Evolutionary conservation across 2,797 vertebrate species (phyloP), one percentile per base, ranked within the genome.

Genomic region (Lacerta bilineata): DNA sequence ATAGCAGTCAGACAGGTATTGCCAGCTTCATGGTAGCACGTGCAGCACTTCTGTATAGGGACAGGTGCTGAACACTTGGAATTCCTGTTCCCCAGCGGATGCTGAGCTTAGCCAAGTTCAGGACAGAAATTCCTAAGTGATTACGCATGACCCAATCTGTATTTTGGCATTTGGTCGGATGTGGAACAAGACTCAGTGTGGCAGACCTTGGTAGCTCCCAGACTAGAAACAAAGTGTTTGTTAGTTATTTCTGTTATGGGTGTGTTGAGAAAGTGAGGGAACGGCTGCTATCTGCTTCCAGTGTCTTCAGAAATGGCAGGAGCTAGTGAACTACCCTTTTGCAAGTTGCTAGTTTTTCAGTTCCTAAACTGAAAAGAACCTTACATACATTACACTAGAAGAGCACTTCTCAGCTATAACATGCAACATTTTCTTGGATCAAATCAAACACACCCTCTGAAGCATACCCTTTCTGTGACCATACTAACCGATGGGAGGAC

Each of bases 121-220:
- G 69, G 55, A 81, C 33, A 74, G 33, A 33, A 81, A 81, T 81
- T 81, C 79, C 78, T 33, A 27, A 23, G 27, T n/a, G n/a, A 87
- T 50, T 23, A 74, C 8, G n/a, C 3, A 43, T 3, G 10, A 13
- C 23, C 27, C 23, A 17, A 29, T 55, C 10, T 81, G 43, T 36
- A 25, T 61, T 75, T 75, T 61, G 10, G 39, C 39, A 77, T 76
- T 66, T 77, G 8, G 41, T 33, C 69, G 59, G 17, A 43, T 27
- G n/a, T 18, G 41, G 72, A 33, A 77, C 5, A 55, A 84, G 69
- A 75, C 17, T 25, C 39, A 33, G 43, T 7, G 15, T 17, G 4
- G 8, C 50, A 41, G 33, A 23, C 64, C 43, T 46, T 27, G 23
- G 15, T 41, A 41, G 27, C 4, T 64, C 27, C 43, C 64, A 86